Evolutionary conservation across 2,888 invertebrate species (phyloP).

Genomic region (Abrostola triplasia): DNA sequence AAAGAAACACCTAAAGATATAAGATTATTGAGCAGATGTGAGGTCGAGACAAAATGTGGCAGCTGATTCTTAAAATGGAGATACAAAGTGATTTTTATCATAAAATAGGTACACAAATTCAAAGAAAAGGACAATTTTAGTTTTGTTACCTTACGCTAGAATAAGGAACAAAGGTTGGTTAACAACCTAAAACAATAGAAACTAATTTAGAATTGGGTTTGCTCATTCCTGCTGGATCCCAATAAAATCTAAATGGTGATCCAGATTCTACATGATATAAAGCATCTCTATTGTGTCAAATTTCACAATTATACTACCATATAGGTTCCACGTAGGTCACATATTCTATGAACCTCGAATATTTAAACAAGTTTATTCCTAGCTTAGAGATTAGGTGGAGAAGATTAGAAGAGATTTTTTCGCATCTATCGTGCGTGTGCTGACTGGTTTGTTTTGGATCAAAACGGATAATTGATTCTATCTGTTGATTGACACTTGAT

Average conservation of each 20-base stretch:
- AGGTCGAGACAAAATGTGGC: not conserved
- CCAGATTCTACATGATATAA: not conserved
- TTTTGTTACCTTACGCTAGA: not conserved
- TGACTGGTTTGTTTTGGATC: conserved; percentile 69
- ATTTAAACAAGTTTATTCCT: conserved; percentile 19
- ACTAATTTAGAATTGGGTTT: too few relatives aligned
- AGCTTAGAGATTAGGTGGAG: conserved; percentile 39
- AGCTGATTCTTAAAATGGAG: not conserved
- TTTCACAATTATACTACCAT: not conserved
- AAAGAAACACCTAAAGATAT: conserved; percentile 2
- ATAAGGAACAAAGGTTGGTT: too few relatives aligned
- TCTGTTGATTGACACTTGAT: conserved; percentile 74
- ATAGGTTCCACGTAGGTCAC: not conserved
- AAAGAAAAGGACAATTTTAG: not conserved
- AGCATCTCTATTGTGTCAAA: not conserved
- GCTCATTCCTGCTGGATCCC: too few relatives aligned
- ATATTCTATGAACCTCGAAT: not conserved
- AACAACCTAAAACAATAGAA: too few relatives aligned
- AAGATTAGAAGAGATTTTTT: conserved; percentile 60
- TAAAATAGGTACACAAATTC: conserved; percentile 1
- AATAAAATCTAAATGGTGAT: too few relatives aligned
- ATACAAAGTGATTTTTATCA: not conserved
- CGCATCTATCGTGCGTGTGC: conserved; percentile 63
- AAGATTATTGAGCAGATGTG: conserved; percentile 3
- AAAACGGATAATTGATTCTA: conserved; percentile 69